Conservation (phyloP, 2,797 vertebrate species). For the Acrossocheilus fasciatus region DNA sequence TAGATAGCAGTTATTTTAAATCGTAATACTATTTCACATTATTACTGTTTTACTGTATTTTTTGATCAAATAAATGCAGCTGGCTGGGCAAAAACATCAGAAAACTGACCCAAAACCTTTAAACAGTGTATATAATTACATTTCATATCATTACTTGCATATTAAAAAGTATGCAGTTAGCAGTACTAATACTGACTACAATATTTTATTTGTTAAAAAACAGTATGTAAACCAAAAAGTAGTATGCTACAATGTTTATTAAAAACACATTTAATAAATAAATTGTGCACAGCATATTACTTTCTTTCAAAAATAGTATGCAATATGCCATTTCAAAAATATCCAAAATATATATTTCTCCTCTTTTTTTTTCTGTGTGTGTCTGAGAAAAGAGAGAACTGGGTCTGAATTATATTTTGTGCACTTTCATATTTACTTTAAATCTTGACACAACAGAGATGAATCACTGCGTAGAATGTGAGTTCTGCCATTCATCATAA, state of each 20-base stretch:
- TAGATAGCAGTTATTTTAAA: too few species aligned
- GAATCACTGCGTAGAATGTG: background rate
- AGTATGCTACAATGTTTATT: background rate
- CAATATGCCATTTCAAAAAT: background rate
- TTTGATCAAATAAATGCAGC: background rate
- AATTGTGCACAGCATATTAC: background rate
- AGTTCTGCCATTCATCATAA: slow-evolving; percentile 22
- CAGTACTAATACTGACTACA: too few species aligned
- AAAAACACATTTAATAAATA: background rate
- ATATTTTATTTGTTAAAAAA: background rate
- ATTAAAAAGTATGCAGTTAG: too few species aligned
- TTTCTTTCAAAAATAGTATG: background rate
- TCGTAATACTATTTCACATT: too few species aligned
- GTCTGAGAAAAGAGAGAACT: slow-evolving; percentile 58
- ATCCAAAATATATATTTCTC: background rate
- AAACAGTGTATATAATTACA: background rate
- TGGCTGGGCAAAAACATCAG: background rate
- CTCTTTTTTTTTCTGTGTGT: background rate
- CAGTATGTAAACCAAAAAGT: background rate
- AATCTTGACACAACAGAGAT: slow-evolving; percentile 53
- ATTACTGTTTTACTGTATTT: background rate
- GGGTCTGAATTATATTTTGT: slow-evolving; percentile 44
- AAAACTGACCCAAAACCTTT: background rate
- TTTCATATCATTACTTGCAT: background rate
- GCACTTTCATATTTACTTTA: slow-evolving; percentile 47